phyloP scores from a whole-genome alignment of 53 echinoderm and acorn worm genomes.

The Apostichopus leukothele region DNA sequence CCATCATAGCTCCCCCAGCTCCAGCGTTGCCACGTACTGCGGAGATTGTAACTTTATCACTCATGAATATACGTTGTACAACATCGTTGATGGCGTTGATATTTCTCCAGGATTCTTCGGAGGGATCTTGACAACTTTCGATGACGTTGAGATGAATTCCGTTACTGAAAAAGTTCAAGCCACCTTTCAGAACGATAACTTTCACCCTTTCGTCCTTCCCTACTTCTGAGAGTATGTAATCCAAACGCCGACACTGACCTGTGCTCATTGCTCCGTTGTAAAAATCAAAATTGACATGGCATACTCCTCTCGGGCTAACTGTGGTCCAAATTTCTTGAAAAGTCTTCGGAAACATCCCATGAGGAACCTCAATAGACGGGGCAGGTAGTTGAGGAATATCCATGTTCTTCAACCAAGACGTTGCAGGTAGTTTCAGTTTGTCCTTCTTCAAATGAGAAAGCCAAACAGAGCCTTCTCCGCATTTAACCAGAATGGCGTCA shows the following conservation, averaged over 20 bases:
- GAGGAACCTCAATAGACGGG: background rate
- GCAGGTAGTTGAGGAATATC: background rate
- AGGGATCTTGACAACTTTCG: background rate
- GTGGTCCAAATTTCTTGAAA: conserved; percentile 24
- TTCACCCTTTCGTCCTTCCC: conserved; percentile 6
- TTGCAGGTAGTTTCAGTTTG: conserved; percentile 8
- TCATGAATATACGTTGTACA: conserved; percentile 32
- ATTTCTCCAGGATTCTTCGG: conserved; percentile 16
- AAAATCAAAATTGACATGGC: conserved; percentile 8
- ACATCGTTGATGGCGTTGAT: conserved; percentile 31
- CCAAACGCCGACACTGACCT: background rate
- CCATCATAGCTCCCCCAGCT: conserved; percentile 16
- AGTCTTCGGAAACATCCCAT: background rate
- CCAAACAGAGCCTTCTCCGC: background rate
- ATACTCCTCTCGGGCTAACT: background rate
- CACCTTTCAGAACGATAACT: conserved; percentile 10
- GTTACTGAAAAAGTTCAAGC: conserved; percentile 18
- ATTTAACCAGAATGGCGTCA: background rate
- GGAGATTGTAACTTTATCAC: background rate
- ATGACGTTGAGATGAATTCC: conserved; percentile 17
- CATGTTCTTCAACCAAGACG: background rate
- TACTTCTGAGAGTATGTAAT: background rate
- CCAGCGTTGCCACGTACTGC: conserved; percentile 1
- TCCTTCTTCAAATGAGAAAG: conserved; percentile 15
- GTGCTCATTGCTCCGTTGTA: conserved; percentile 24